Percentiles rank a stretch among this genome's conserved stretches.
Conservation (phyloP, 2,797 vertebrate genomes). For the Neosalanx taihuensis region DNA sequence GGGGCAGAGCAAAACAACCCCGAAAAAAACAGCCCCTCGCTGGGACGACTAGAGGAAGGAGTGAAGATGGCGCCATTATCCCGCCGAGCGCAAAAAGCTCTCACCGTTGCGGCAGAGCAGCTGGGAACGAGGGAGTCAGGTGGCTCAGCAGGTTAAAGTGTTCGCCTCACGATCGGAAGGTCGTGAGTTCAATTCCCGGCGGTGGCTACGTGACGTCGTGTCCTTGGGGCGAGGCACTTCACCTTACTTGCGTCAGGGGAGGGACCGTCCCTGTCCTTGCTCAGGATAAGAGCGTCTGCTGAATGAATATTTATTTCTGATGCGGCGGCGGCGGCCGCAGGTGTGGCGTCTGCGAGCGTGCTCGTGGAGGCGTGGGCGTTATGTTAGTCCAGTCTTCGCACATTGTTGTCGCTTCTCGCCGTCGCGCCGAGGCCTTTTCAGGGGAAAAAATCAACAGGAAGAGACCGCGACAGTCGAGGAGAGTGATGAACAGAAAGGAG, state of each 20-base stretch:
- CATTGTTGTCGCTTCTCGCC: slow-evolving; percentile 46
- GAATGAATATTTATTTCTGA: no score
- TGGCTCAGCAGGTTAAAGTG: no score
- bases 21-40: no score
- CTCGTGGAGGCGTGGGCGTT: not conserved
- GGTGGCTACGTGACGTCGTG: no score
- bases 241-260: no score
- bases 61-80: slow-evolving; percentile 60
- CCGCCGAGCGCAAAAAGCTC: slow-evolving; percentile 59
- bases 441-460: not conserved
- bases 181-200: no score
- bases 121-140: slow-evolving; percentile 53
- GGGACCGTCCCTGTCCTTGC: no score
- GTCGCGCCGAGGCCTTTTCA: slow-evolving; percentile 54
- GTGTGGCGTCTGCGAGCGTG: not conserved
- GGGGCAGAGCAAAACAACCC: slow-evolving; percentile 22
- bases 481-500: not conserved
- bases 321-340: not conserved
- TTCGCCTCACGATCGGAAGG: no score
- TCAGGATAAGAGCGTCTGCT: no score
- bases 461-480: no score
- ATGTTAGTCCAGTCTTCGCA: slow-evolving; percentile 23
- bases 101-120: slow-evolving; percentile 60
- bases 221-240: no score
- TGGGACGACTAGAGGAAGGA: slow-evolving; percentile 39